Conservation (phyloP, 1,140 invertebrate genomes). For the Apis dorsata region DNA sequence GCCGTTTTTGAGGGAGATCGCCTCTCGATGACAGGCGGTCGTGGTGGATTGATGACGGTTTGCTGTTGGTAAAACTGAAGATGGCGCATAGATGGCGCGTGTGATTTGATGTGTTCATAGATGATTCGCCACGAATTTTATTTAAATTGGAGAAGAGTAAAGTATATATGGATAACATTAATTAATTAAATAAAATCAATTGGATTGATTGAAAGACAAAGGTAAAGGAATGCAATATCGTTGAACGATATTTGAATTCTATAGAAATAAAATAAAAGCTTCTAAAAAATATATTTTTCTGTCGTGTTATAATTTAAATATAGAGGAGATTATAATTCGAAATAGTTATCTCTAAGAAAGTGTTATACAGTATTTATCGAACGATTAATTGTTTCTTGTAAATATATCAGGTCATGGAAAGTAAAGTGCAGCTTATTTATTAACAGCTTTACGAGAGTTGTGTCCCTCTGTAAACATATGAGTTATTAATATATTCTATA, state of each 20-base stretch:
- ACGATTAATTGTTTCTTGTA: neutral
- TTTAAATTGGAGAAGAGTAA: too few species aligned
- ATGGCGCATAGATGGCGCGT: neutral
- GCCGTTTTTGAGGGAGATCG: neutral
- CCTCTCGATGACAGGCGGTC: neutral
- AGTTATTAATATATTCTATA: neutral
- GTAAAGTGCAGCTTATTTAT: neutral
- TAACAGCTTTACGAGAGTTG: neutral
- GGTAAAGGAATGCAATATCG: too few species aligned
- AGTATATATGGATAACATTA: too few species aligned
- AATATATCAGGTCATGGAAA: neutral
- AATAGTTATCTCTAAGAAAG: too few species aligned
- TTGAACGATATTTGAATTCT: too few species aligned
- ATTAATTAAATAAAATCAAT: too few species aligned
- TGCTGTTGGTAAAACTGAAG: slow-evolving; percentile 1
- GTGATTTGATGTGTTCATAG: neutral
- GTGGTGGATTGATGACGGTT: neutral
- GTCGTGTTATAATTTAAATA: too few species aligned
- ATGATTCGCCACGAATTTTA: neutral
- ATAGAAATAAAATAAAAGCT: too few species aligned
- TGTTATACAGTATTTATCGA: neutral
- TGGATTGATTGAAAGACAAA: too few species aligned
- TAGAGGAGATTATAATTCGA: too few species aligned
- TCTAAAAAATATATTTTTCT: too few species aligned
- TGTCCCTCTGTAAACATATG: neutral